Evolutionary conservation across 2,888 invertebrate genomes (phyloP), one percentile per base, ranked within the genome.

Genomic region (Blera fallax): DNA sequence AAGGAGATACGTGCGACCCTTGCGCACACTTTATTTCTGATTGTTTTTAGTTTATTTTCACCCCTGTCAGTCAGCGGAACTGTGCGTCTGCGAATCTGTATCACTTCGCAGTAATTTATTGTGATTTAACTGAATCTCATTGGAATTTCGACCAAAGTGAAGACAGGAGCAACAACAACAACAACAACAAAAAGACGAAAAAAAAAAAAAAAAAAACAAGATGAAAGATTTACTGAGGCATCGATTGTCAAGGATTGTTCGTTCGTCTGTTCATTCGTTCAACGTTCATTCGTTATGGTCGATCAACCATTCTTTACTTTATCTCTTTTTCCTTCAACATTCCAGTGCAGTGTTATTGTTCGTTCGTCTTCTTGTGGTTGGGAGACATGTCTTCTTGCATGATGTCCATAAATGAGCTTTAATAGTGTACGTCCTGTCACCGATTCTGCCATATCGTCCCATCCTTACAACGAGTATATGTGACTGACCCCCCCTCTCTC

Each of bases 171-270:
- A 85, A 24, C 67, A 81, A 14, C 67, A 73, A 64, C 70, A 64
- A 52, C 60, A 58, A 58, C 52, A 79, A 60, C 45, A 77, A 37
- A 45, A 64, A 29, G 11, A 45, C 11, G 18, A 50, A 29, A 24
- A 29, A 52, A 67, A 65, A 56, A 24, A 43, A 24, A 14, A 52
- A 45, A 21, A 50, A 67, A 52, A 54, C 69, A 54, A 65, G 65
- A 80, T 81, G 70, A 85, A 80, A 85, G 81, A 85, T 81, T 85
- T 85, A 85, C 80, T 85, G 81, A 85, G 60, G 80, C 85, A 85
- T 85, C 85, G 85, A 85, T 85, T 85, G 85, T 85, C 85, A 85
- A 85, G 85, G 85, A 85, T 85, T 81, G 85, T 85, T 85, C 80
- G 80, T 81, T 85, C 80, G 80, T 81, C 85, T 80, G 80, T 81